These are phyloP conservation scores for Ctenopoma multispine DNA, from an alignment of 2,797 vertebrate species.

Conservation along the genomic window DNA sequence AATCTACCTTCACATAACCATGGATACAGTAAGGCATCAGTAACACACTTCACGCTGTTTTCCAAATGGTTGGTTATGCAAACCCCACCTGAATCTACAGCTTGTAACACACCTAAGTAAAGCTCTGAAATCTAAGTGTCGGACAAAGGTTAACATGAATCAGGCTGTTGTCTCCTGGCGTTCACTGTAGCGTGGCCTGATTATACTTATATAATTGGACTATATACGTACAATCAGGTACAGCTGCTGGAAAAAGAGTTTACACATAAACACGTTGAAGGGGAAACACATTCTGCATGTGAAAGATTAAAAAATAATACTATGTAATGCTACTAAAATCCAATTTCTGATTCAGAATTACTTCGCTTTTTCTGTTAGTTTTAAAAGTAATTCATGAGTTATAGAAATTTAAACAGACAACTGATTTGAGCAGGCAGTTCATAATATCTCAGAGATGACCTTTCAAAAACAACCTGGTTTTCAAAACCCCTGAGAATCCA, in stretches of 20 bases:
- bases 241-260: conserved; percentile 3
- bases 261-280: conserved; percentile 1
- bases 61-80: conserved; percentile 37
- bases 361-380: no score
- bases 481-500: conserved; percentile 58
- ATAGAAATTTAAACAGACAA: conserved; percentile 15
- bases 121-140: conserved; percentile 19
- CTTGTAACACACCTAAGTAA: conserved; percentile 17
- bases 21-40: conserved; percentile 76
- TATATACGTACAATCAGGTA: conserved; percentile 28
- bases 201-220: background rate
- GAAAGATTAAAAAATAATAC: background rate
- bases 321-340: conserved; percentile 14
- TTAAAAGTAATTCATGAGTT: background rate
- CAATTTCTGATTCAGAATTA: background rate
- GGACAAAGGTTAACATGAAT: conserved; percentile 22
- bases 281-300: conserved; percentile 3
- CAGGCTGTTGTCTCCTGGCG: background rate
- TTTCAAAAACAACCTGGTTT: conserved; percentile 13
- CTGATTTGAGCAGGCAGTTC: conserved; percentile 32
- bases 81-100: conserved; percentile 47
- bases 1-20: conserved; percentile 46
- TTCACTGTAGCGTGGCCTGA: background rate
- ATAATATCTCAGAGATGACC: background rate
- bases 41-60: conserved; percentile 54